Percentiles rank a stretch among this genome's conserved stretches.
phyloP scores from a whole-genome alignment of 2,888 invertebrate genomes.

The Troglohyphantes excavatus region DNA sequence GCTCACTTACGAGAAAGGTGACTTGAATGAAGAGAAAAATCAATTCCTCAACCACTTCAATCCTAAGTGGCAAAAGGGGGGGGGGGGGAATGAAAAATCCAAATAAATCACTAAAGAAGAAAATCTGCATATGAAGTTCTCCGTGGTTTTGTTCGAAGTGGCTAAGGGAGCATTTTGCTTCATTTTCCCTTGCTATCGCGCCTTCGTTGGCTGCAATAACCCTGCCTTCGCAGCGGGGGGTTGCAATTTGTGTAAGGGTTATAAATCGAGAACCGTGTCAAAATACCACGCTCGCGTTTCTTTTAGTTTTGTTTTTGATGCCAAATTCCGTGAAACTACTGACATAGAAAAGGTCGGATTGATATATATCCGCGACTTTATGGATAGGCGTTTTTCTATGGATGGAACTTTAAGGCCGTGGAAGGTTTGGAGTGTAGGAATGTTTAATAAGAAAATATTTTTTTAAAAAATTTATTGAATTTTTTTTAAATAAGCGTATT shows the following conservation, averaged over 20 bases:
- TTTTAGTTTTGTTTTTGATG: neutral
- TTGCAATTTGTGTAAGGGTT: constrained; percentile 24
- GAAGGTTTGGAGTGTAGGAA: too few species aligned
- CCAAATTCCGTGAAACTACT: constrained; percentile 7
- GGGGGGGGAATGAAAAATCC: constrained; percentile 30
- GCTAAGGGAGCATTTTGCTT: constrained; percentile 60
- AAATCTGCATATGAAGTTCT: constrained; percentile 69
- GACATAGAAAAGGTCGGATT: constrained; percentile 8
- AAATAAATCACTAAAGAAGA: constrained; percentile 62
- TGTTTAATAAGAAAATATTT: too few species aligned
- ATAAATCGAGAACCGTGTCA: constrained; percentile 51
- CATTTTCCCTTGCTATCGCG: constrained; percentile 28
- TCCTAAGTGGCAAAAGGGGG: constrained; percentile 61
- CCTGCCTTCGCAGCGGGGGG: constrained; percentile 12
- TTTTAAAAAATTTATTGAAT: too few species aligned
- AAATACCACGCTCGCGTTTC: constrained; percentile 20
- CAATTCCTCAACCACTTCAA: constrained; percentile 62
- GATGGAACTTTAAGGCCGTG: too few species aligned
- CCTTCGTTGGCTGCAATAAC: constrained; percentile 36
- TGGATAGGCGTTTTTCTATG: neutral
- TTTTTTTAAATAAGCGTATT: too few species aligned
- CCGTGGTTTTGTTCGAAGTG: constrained; percentile 67
- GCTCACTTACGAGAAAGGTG: constrained; percentile 68
- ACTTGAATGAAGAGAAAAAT: constrained; percentile 54
- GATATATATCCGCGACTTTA: constrained; percentile 30